Percentiles rank a stretch among this genome's conserved stretches.
Evolutionary conservation across 2,888 invertebrate species (phyloP).

Genomic region (Leptogaster cylindrica): DNA sequence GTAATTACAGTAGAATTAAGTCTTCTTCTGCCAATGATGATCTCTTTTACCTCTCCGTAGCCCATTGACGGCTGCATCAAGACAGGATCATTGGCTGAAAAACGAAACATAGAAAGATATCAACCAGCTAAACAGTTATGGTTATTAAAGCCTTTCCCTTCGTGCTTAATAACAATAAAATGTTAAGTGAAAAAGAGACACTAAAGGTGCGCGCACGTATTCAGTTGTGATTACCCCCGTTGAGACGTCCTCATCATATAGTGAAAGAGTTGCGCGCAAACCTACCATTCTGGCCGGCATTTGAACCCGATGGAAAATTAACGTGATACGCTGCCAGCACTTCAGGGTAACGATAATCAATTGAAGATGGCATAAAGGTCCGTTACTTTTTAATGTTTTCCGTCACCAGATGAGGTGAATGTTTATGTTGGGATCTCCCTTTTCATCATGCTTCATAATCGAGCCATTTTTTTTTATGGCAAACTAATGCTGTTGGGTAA

Average conservation of each 20-base stretch:
- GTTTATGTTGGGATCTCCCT: neutral
- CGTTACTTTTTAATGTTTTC: neutral
- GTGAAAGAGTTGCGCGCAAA: no score
- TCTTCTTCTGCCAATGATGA: no score
- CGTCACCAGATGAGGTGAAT: neutral
- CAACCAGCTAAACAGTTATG: neutral
- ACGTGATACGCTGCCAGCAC: neutral
- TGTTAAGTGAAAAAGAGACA: no score
- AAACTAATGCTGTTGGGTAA: neutral
- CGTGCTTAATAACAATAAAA: slow-evolving; percentile 1
- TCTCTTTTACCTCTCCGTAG: no score
- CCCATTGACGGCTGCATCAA: no score
- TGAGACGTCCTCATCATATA: no score
- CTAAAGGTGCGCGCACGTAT: no score
- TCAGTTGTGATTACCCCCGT: no score
- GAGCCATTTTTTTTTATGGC: neutral
- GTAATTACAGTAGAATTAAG: no score
- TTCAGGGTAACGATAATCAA: neutral
- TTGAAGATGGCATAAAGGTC: neutral
- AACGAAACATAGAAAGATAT: neutral
- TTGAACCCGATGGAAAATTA: no score
- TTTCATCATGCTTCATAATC: neutral
- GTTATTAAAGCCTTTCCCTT: neutral
- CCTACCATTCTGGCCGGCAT: no score
- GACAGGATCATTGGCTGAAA: no score